Evolutionary conservation across 2,888 invertebrate genomes (phyloP), one percentile per base, ranked within the genome.

Genomic region (Ernsta delagoae): DNA sequence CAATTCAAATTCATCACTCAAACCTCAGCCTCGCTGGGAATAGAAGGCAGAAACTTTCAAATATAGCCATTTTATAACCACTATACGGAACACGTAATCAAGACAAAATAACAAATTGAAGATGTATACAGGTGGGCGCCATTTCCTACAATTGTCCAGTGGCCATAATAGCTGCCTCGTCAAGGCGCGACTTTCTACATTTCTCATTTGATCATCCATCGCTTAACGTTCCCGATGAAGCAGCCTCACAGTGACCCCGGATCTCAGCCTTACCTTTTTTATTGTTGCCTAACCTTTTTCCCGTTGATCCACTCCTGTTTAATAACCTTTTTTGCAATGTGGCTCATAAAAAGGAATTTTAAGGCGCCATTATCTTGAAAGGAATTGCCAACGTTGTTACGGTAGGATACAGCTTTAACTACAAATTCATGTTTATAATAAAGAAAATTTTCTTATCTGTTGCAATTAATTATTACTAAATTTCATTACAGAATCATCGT

Each of bases 261-360:
- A 86, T 88, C 88, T 85, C 87, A 79, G 76, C 82, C 81, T 84
- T 86, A 89, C 89, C 86, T 88, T 89, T 87, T 86, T 86, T 74
- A 83, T 83, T 68, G 62, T 68, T 68, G 57, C 68, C 62, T 68
- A 68, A 68, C 68, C 68, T 62, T 68, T 48, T 68, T 68, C 68
- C 68, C 62, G 83, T 79, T 84, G 83, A 87, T 86, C 85, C 85
- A 84, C 84, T 88, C 79, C 77, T 79, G 81, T 83, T 86, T 88
- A 87, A 87, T 87, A 86, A 87, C 85, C 83, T 78, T 78, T 76
- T 78, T 82, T 68, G 68, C 67, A 62, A 61, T 61, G 45, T 56
- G 61, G 67, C 56, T 57, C 56, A 68, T 68, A 68, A 68, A 68
- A 61, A 43, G 56, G 67, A 68, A 68, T 62, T 68, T 68, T 61